A percentile compares a stretch with the other conserved stretches of the same genome.
These are phyloP conservation scores for Rhinogobio ventralis DNA, from an alignment of 2,797 vertebrate genomes.

Conservation along the genomic window DNA sequence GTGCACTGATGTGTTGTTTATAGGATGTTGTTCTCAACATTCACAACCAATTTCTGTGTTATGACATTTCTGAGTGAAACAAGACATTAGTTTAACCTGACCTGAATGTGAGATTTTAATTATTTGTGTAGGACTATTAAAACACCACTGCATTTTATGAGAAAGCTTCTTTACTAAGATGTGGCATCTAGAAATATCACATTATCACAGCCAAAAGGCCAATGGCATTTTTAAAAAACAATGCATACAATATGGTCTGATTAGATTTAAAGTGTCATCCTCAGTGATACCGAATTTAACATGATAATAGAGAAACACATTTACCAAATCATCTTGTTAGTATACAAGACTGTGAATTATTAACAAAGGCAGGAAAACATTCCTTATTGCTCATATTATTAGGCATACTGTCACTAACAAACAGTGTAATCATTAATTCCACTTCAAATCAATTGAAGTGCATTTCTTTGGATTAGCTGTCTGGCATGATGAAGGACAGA, in stretches of 20 bases:
- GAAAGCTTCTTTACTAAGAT: neutral
- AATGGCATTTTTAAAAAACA: neutral
- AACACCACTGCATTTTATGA: neutral
- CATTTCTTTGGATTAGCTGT: constrained; percentile 8
- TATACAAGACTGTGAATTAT: neutral
- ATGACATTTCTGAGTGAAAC: neutral
- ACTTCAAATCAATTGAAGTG: constrained; percentile 9
- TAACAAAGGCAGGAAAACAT: neutral
- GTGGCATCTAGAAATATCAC: neutral
- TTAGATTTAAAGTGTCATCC: neutral
- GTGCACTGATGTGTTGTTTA: neutral
- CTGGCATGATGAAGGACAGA: constrained; percentile 18
- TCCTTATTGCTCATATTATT: neutral
- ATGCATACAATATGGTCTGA: neutral
- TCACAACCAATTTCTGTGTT: neutral
- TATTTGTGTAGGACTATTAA: neutral
- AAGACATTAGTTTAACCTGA: neutral
- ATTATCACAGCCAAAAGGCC: neutral
- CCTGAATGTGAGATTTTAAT: neutral
- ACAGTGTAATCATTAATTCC: neutral
- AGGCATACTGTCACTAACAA: neutral
- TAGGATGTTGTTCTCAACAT: neutral
- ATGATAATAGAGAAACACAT: neutral
- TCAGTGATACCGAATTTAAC: neutral
- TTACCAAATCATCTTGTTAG: neutral